phyloP scores from a whole-genome alignment of 2,113 vertebrate genomes.

The Leucopsar rothschildi region DNA sequence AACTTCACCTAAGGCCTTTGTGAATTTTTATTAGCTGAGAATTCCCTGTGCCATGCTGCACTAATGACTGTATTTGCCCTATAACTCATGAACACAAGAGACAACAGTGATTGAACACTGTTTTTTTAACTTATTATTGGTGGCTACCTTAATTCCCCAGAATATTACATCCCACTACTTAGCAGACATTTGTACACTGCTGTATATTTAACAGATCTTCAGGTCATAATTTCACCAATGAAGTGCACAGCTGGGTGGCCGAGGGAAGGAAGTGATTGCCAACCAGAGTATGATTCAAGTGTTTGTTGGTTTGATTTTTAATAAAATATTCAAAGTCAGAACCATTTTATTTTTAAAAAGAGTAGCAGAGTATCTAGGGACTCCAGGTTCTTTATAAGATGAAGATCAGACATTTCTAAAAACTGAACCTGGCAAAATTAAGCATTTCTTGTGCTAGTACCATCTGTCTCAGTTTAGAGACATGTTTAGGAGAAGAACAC shows the following conservation, averaged over 20 bases:
- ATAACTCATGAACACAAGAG: neutral
- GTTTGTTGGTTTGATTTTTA: neutral
- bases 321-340: constrained; percentile 13
- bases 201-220: neutral
- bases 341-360: neutral
- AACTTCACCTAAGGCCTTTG: neutral
- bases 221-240: neutral
- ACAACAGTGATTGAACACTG: neutral
- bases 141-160: neutral
- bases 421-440: neutral
- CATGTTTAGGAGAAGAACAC: neutral
- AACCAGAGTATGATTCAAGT: neutral
- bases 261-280: neutral
- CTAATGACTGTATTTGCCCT: neutral
- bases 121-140: neutral
- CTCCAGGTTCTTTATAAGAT: neutral
- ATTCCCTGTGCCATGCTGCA: neutral
- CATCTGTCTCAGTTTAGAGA: neutral
- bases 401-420: neutral
- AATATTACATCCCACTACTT: neutral
- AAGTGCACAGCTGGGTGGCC: neutral
- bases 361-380: neutral
- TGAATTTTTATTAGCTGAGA: neutral
- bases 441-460: neutral
- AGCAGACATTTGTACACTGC: neutral